Evolutionary conservation across 1,140 invertebrate genomes (phyloP).

Genomic region (Calycopis cecrops): DNA sequence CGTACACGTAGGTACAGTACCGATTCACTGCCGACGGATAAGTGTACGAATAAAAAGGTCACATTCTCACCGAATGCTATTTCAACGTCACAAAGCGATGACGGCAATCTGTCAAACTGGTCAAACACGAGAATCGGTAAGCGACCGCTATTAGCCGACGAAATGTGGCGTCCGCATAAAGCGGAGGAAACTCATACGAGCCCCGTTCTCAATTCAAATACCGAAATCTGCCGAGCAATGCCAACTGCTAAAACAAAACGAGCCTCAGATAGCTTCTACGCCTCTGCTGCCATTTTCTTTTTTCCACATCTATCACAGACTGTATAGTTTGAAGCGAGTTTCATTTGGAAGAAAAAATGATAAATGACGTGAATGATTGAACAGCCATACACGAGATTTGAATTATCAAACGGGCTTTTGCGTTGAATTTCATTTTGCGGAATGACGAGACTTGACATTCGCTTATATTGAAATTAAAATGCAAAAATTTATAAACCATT

Average conservation of each 20-base stretch:
- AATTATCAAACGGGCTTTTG: conserved; percentile 54
- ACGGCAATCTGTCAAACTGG: conserved; percentile 71
- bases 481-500: conserved; percentile 51
- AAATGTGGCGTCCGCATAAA: conserved; percentile 30
- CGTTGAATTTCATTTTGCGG: conserved; percentile 46
- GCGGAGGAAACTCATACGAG: conserved; percentile 22
- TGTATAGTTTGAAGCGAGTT: conserved; percentile 64
- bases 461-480: conserved; percentile 55
- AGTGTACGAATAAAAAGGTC: conserved; percentile 63
- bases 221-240: conserved; percentile 39
- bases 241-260: conserved; percentile 64
- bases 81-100: conserved; percentile 65
- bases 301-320: conserved; percentile 57
- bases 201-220: conserved; percentile 40
- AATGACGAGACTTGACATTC: conserved; percentile 33
- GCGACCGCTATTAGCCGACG: conserved; percentile 58
- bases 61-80: conserved; percentile 53
- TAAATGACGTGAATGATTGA: conserved; percentile 72
- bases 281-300: conserved; percentile 44
- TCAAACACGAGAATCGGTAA: conserved; percentile 64
- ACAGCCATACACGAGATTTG: conserved; percentile 50
- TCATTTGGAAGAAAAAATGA: conserved; percentile 63
- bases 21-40: conserved; percentile 55
- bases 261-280: conserved; percentile 60
- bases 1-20: too few relatives aligned